Base-by-base conservation (phyloP, 2,888 invertebrate species). In the Ypsolopha sequella region DNA sequence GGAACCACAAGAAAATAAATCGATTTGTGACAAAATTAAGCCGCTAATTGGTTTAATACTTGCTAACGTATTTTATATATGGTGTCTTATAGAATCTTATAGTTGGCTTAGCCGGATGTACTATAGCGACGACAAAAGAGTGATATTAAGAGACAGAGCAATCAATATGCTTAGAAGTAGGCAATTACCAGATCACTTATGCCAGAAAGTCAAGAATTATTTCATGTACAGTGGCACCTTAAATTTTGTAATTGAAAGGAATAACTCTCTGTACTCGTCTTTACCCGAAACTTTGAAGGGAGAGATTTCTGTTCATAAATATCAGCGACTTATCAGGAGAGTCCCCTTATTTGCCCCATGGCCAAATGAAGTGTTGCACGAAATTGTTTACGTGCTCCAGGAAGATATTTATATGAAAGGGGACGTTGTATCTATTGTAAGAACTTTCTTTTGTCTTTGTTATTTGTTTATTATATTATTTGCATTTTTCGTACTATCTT, bases 301-400 rank as follows among this genome's bases (percentile, higher is more conserved):
- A n/a, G 69, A 70, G 35, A 58, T 59, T 3, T 52, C 50, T 10
- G 33, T 61, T 35, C 52, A 45, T 9, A 54, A 55, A 38, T 60
- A 64, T 41, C 53, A 49, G 6, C 52, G 52, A 6, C 54, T 56
- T 6, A 34, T 70, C 9, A 53, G 49, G 7, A 60, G 58, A 33
- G 55, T 68, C n/a, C 62, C 64, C 3, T 66, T 58, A 41, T 69
- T 70, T 41, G 35, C 55, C 1, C 58, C 60, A 0, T 70, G 70
- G 69, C 66, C 66, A 1, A 6, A 13, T 1, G 48, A 57, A 7
- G n/a, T 67, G 0, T 53, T 66, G 9, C 57, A 59, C 6, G 56
- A 54, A 6, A 36, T 68, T 0, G 56, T 61, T 4, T 34, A 56
- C 36, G 35, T 61, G 54, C 9, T 66, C 24, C 59, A 61, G 11